Percentiles rank a stretch among this genome's conserved stretches.
Conservation (phyloP, 1,140 invertebrate species). For the Medauroidea extradentata region DNA sequence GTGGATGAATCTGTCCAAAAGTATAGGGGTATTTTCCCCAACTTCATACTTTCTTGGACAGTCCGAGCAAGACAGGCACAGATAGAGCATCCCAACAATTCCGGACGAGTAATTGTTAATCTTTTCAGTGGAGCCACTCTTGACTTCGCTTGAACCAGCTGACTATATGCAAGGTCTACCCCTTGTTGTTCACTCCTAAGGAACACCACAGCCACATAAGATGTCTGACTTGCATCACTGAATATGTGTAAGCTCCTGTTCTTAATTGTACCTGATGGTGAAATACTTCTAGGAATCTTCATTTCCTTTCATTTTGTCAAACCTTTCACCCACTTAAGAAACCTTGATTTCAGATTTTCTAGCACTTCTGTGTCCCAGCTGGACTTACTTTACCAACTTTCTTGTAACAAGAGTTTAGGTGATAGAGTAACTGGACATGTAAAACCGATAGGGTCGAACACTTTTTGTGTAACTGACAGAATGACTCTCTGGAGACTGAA, state of each 20-base stretch:
- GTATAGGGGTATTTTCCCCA: slow-evolving; percentile 4
- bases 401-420: slow-evolving; percentile 30
- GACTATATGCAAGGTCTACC: slow-evolving; percentile 2
- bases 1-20: slow-evolving; percentile 37
- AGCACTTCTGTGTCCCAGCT: slow-evolving; percentile 25
- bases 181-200: slow-evolving; percentile 11
- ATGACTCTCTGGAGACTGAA: slow-evolving; percentile 21
- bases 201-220: slow-evolving; percentile 34
- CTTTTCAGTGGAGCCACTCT: slow-evolving; percentile 33
- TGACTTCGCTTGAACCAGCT: slow-evolving; percentile 33
- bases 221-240: slow-evolving; percentile 34
- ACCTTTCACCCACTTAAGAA: slow-evolving; percentile 22
- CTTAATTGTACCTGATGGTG: neutral
- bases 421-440: slow-evolving; percentile 27
- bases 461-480: slow-evolving; percentile 24
- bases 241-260: slow-evolving; percentile 29
- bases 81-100: slow-evolving; percentile 36
- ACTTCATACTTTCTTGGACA: slow-evolving; percentile 20
- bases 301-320: slow-evolving; percentile 19
- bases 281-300: slow-evolving; percentile 25
- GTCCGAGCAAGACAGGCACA: slow-evolving; percentile 27
- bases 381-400: slow-evolving; percentile 23
- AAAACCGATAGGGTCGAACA: slow-evolving; percentile 39
- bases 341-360: slow-evolving; percentile 13
- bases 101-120: slow-evolving; percentile 33